Evolutionary conservation across 2,113 vertebrate genomes (phyloP).

Genomic region (Gobiocypris rarus): DNA sequence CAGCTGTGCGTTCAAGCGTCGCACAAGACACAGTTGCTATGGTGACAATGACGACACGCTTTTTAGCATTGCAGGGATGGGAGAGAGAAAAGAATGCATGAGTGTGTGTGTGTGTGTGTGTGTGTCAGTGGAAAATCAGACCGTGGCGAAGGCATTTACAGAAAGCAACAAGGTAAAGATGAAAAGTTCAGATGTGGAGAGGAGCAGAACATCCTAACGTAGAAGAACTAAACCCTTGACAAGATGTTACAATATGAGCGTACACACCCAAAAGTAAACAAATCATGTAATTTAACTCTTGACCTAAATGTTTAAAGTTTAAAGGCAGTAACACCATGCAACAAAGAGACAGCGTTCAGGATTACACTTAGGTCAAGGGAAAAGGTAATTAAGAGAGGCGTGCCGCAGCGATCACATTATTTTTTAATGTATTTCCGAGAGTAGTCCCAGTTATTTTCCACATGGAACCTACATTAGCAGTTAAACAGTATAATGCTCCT

Average conservation of each 20-base stretch:
- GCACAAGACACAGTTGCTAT: conserved; percentile 75
- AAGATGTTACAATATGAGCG: neutral
- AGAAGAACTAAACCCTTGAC: neutral
- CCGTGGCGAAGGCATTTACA: conserved; percentile 45
- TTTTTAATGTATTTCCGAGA: conserved; percentile 5
- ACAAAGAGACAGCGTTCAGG: conserved; percentile 1
- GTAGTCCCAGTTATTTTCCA: conserved; percentile 14
- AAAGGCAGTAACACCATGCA: neutral
- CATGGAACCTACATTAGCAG: neutral
- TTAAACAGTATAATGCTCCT: neutral
- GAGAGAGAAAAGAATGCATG: conserved; percentile 54
- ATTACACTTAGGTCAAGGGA: conserved; percentile 21
- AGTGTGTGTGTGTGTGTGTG: conserved; percentile 15
- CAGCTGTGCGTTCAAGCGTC: conserved; percentile 67
- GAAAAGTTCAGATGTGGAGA: conserved; percentile 10
- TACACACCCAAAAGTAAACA: neutral
- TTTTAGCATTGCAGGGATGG: conserved; percentile 69
- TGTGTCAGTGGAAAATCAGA: conserved; percentile 35
- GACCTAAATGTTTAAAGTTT: conserved; percentile 36
- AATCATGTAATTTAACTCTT: conserved; percentile 14
- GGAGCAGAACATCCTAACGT: neutral
- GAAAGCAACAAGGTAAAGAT: conserved; percentile 47
- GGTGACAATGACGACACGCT: conserved; percentile 70
- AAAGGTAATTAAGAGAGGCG: conserved; percentile 17
- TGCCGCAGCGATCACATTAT: neutral